Percentiles rank a stretch among this genome's conserved stretches.
phyloP scores from a whole-genome alignment of 2,888 invertebrate species.

The Melanchra persicariae region DNA sequence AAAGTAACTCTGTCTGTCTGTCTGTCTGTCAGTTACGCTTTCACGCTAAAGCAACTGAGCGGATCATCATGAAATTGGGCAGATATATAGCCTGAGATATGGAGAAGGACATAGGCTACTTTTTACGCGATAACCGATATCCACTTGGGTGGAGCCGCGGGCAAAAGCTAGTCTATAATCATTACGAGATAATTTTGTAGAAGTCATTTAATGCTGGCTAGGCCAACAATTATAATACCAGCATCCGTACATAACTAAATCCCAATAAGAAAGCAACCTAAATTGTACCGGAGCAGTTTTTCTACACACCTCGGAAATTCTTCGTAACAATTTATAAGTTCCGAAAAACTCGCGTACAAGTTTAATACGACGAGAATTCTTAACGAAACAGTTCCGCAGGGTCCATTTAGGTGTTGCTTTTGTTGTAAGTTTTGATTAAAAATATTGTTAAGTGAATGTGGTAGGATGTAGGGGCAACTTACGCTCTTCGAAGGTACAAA shows the following conservation, averaged over 20 bases:
- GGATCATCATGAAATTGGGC: no score
- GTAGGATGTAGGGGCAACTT: neutral
- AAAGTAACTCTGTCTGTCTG: no score
- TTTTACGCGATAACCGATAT: no score
- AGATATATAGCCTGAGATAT: no score
- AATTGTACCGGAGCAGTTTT: constrained; percentile 42
- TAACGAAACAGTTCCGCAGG: constrained; percentile 56
- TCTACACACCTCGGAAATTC: constrained; percentile 53
- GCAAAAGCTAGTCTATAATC: no score
- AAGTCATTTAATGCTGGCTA: no score
- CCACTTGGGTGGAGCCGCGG: no score
- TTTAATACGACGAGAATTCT: constrained; percentile 66
- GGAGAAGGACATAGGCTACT: no score
- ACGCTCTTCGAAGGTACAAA: no score
- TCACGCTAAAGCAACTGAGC: no score
- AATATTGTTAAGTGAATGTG: constrained; percentile 47
- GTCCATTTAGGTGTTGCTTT: constrained; percentile 50
- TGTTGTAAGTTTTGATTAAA: constrained; percentile 65
- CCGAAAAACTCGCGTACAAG: constrained; percentile 63
- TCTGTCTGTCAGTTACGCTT: no score
- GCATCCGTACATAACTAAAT: constrained; percentile 12
- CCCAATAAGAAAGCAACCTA: constrained; percentile 37
- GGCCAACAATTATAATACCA: neutral
- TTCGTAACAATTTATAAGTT: constrained; percentile 65
- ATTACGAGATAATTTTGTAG: neutral